A percentile compares a stretch with the other conserved stretches of the same genome.
These are phyloP conservation scores for Glaucidium brasilianum DNA, from an alignment of 2,113 vertebrate species.

Conservation along the genomic window DNA sequence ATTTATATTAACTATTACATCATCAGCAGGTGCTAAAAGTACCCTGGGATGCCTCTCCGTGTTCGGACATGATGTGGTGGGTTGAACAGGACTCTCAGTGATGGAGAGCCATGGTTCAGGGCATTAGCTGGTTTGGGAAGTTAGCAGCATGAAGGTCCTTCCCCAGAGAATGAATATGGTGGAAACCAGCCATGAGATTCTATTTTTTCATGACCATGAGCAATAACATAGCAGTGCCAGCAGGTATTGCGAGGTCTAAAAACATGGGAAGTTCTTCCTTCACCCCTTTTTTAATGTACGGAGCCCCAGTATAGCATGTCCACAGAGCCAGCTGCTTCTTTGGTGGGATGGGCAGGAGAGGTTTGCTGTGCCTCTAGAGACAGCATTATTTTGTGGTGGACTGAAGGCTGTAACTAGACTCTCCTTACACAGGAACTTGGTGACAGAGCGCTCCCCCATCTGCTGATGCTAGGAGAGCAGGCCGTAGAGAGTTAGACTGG, in stretches of 20 bases:
- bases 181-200: not conserved
- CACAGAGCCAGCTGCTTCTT: not conserved
- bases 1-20: not conserved
- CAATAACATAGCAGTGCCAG: not conserved
- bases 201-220: not conserved
- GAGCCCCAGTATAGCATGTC: not conserved
- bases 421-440: slow-evolving; percentile 67
- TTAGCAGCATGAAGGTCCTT: not conserved
- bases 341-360: slow-evolving; percentile 16
- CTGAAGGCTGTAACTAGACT: slow-evolving; percentile 69
- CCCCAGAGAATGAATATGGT: not conserved
- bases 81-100: not conserved
- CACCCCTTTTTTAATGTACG: not conserved
- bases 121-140: not conserved
- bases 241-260: not conserved
- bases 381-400: not conserved
- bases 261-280: not conserved
- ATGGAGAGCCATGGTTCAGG: not conserved
- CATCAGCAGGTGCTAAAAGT: not conserved
- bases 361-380: not conserved
- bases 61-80: not conserved
- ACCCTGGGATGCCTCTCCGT: not conserved
- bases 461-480: slow-evolving; percentile 69
- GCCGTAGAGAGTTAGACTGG: slow-evolving; percentile 70
- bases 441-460: slow-evolving; percentile 58